Conservation (phyloP, 2,888 invertebrate species). For the Erebia palarica region DNA sequence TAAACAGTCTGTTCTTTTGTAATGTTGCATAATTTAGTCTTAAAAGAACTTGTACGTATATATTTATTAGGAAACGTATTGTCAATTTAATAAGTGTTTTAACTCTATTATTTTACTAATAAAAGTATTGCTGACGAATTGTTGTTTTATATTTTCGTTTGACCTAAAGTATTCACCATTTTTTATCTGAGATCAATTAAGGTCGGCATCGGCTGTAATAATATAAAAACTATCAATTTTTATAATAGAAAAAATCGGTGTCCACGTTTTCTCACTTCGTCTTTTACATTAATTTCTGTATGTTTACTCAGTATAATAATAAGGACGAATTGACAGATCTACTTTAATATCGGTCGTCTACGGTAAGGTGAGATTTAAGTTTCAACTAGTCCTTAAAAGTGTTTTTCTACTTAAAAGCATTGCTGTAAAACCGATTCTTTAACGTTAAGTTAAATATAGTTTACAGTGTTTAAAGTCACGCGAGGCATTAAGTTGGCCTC, state of each 20-base stretch:
- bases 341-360: too few relatives aligned
- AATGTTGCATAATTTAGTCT: conserved; percentile 18
- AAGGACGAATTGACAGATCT: too few relatives aligned
- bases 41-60: conserved; percentile 19
- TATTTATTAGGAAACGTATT: conserved; percentile 21
- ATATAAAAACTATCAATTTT: too few relatives aligned
- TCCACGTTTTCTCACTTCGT: too few relatives aligned
- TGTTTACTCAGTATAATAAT: too few relatives aligned
- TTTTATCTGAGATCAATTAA: too few relatives aligned
- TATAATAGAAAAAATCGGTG: too few relatives aligned
- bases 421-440: conserved; percentile 12
- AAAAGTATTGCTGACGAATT: conserved; percentile 16
- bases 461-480: conserved; percentile 21
- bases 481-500: not conserved
- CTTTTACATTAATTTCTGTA: too few relatives aligned
- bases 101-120: conserved; percentile 27
- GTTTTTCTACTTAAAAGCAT: conserved; percentile 2
- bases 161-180: too few relatives aligned
- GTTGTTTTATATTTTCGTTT: not conserved
- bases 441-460: conserved; percentile 15
- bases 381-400: conserved; percentile 1
- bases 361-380: too few relatives aligned
- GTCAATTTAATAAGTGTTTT: conserved; percentile 26
- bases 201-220: too few relatives aligned
- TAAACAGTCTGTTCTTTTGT: conserved; percentile 23